Conservation (phyloP, 2,113 vertebrate genomes). For the Sylvia atricapilla region DNA sequence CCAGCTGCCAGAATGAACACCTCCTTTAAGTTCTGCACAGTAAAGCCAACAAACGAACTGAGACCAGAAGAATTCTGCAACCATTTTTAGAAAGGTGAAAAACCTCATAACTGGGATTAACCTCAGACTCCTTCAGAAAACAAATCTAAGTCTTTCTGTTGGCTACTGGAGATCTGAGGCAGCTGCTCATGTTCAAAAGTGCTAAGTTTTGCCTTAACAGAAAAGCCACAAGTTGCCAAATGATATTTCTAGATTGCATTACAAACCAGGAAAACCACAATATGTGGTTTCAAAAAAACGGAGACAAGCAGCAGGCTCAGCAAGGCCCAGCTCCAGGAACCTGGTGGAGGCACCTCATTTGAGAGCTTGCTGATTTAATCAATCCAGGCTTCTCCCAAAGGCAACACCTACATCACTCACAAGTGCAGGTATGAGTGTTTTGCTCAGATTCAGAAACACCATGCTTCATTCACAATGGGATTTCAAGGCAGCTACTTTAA, state of each 20-base stretch:
- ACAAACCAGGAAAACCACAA: neutral
- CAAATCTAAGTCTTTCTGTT: neutral
- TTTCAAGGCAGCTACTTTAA: neutral
- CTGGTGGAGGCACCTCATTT: fast-evolving
- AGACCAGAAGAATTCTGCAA: neutral
- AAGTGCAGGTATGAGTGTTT: neutral
- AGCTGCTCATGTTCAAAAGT: neutral
- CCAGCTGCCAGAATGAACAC: neutral
- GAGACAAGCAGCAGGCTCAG: neutral
- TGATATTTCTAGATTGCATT: neutral
- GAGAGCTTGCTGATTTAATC: neutral
- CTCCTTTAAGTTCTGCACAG: neutral
- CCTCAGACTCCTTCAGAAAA: neutral
- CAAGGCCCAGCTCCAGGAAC: neutral
- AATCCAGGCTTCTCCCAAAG: neutral
- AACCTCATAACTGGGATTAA: neutral
- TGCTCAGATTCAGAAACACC: neutral
- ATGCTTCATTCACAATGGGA: neutral
- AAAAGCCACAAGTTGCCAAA: neutral
- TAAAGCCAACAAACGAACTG: neutral
- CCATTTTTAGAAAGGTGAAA: neutral
- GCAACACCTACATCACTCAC: neutral
- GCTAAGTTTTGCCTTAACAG: neutral
- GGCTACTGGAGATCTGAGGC: neutral
- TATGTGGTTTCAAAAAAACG: neutral